Evolutionary conservation across 2,888 invertebrate genomes (phyloP), one percentile per base, ranked within the genome.

Genomic region (Petrolisthes cinctipes): DNA sequence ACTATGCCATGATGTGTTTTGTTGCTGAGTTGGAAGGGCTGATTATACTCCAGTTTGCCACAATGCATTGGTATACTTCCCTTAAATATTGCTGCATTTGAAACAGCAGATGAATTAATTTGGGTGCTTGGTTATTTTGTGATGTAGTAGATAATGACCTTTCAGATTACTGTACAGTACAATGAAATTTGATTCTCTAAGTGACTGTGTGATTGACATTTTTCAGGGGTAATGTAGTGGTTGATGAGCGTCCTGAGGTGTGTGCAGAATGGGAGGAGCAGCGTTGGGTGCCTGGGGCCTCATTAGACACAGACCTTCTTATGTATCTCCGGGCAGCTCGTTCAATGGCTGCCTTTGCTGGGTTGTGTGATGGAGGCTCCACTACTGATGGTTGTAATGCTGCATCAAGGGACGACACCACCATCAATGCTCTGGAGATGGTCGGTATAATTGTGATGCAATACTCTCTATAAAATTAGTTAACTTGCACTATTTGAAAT

Each of bases 301-400:
- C 91, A 14, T 86, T 89, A 57, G 99, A 99, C 94, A 96, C 97
- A 92, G 98, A 99, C 94, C 95, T 99, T 93, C 95, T 98, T 92
- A 98, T 99, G 98, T 99, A 97, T 94, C 95, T 99, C 93, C 95
- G 98, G 92, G 99, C 98, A 92, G 98, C 98, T 91, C 95, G 98
- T 92, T 98, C 98, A 91, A 98, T 99, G 97, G 98, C 99, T 92
- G 98, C 98, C 89, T 99, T 99, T 94, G 98, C 98, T 91, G 98
- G 98, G 92, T 98, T 99, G 98, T 98, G 98, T 95, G 98, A 98
- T 94, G 98, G 98, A 91, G 98, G 98, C 89, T 97, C 97, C 91
- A 97, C 98, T 85, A 98, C 98, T 93, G 98, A 99, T 94, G 98
- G 98, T 92, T 98, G 98, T 94, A 96, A 97, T 92, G 98, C 98